These are phyloP conservation scores for Semicossyphus pulcher DNA, from an alignment of 2,113 vertebrate genomes.

Conservation along the genomic window DNA sequence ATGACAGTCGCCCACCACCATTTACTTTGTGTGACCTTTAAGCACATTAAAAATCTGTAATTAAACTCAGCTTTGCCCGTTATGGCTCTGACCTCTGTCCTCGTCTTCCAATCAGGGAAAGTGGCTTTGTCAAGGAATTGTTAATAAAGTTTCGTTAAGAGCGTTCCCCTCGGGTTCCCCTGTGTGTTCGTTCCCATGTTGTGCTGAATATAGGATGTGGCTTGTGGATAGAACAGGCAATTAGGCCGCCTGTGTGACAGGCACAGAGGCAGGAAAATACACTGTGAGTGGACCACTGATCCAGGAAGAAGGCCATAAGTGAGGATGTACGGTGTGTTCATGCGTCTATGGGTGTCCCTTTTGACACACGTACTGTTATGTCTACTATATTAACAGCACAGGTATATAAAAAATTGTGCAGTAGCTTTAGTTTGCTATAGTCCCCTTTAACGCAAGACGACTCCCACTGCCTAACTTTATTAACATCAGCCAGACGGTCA, in stretches of 20 bases:
- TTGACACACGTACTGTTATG: too few relatives aligned
- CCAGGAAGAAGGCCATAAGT: conserved; percentile 10
- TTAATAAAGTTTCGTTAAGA: conserved; percentile 41
- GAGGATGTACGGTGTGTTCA: neutral
- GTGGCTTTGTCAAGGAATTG: conserved; percentile 49
- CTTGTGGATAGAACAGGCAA: conserved; percentile 1
- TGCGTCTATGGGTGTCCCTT: too few relatives aligned
- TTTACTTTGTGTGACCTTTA: conserved; percentile 59
- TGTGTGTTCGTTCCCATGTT: conserved; percentile 21
- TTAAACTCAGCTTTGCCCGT: conserved; percentile 44
- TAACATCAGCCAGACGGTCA: too few relatives aligned
- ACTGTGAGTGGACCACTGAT: conserved; percentile 40
- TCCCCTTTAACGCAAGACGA: too few relatives aligned
- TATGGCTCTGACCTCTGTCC: conserved; percentile 34
- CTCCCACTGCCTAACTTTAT: too few relatives aligned
- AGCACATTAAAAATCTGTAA: conserved; percentile 27
- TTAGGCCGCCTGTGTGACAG: conserved; percentile 48
- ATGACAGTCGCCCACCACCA: neutral
- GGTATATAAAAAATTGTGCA: neutral
- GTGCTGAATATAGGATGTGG: conserved; percentile 18
- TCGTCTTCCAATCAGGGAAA: conserved; percentile 36
- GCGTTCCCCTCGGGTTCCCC: conserved; percentile 1
- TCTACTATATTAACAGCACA: too few relatives aligned
- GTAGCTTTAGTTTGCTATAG: neutral
- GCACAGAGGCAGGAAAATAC: neutral